Conservation (phyloP, 2,888 invertebrate genomes). For the Bunonema sp. region DNA sequence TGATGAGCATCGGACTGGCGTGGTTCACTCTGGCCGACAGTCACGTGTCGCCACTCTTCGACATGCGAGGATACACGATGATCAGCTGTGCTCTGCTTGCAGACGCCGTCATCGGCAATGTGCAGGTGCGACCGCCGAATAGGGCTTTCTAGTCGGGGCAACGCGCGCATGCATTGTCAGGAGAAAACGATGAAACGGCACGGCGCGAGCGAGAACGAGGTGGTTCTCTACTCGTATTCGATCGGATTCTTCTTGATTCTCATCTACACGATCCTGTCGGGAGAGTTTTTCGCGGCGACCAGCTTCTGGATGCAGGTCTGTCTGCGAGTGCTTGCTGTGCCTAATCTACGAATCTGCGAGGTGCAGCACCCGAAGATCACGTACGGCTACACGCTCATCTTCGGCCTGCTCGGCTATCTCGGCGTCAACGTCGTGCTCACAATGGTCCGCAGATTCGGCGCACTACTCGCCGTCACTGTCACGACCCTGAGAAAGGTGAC, state of each 20-base stretch:
- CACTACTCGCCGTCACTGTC: slow-evolving; percentile 71
- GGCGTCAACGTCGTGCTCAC: slow-evolving; percentile 83
- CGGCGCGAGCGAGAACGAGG: slow-evolving; percentile 71
- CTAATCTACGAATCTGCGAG: neutral
- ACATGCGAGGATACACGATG: slow-evolving; percentile 50
- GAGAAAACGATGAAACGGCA: slow-evolving; percentile 78
- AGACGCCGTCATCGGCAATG: slow-evolving; percentile 86
- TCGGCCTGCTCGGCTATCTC: slow-evolving; percentile 75
- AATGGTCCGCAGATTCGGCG: slow-evolving; percentile 64
- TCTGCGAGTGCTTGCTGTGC: neutral
- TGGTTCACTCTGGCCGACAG: slow-evolving; percentile 72
- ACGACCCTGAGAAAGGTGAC: slow-evolving; percentile 46
- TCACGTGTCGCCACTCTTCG: slow-evolving; percentile 54
- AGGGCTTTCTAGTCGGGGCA: too few species aligned
- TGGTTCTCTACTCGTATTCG: slow-evolving; percentile 77
- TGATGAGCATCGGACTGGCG: slow-evolving; percentile 49
- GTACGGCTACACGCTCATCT: slow-evolving; percentile 69
- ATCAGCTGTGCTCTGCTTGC: slow-evolving; percentile 65
- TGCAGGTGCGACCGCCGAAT: too few species aligned
- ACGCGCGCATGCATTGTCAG: too few species aligned
- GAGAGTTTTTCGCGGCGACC: slow-evolving; percentile 62
- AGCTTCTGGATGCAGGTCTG: slow-evolving; percentile 63
- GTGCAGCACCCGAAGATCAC: slow-evolving; percentile 54
- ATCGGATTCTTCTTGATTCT: slow-evolving; percentile 71
- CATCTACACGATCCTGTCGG: slow-evolving; percentile 59